Evolutionary conservation across 2,797 vertebrate genomes (phyloP), one percentile per base, ranked within the genome.

Genomic region (Sebastes minor): DNA sequence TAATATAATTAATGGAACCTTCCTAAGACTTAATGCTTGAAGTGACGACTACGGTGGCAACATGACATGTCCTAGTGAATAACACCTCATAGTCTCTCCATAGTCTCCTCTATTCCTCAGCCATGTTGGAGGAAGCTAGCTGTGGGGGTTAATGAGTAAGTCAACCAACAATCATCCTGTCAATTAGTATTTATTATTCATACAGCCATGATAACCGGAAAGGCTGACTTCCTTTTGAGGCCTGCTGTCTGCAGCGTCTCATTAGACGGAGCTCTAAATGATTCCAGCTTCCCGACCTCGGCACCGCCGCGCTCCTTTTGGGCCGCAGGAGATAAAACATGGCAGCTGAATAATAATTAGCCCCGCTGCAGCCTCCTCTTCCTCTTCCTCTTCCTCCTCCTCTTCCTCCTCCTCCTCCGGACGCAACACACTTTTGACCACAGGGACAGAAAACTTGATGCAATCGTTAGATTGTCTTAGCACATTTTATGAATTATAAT

Each of bases 121-220:
- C 38, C 5, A n/a, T 74, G 35, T 35, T 71, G 42, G 30, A 63
- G 67, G 33, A 46, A 73, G 59, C 61, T 10, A 11, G 61, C 57
- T 67, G 27, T 70, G 55, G 16, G 46, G 62, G 67, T 66, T 71
- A 63, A 83, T 65, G 74, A 79, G 16, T 23, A 32, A 56, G 67
- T 49, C 8, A 13, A 71, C 66, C 16, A 68, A 74, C 76, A 70
- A 73, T 83, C 71, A 74, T 83, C 38, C 53, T 68, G 76, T 76
- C 82, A 65, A 49, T 88, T 75, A 83, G 59, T 69, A 76, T 83
- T 74, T 81, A 73, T 79, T 83, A 84, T 82, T 85, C 76, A 81
- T 64, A 75, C 46, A 76, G 35, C 56, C 81, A 78, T 73, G 79
- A 74, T 64, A 74, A 81, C 74, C 61, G 71, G 70, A 71, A 76